A percentile compares a stretch with the other conserved stretches of the same genome.
These are phyloP conservation scores for Anniella stebbinsi DNA, from an alignment of 2,797 vertebrate species.

Conservation along the genomic window DNA sequence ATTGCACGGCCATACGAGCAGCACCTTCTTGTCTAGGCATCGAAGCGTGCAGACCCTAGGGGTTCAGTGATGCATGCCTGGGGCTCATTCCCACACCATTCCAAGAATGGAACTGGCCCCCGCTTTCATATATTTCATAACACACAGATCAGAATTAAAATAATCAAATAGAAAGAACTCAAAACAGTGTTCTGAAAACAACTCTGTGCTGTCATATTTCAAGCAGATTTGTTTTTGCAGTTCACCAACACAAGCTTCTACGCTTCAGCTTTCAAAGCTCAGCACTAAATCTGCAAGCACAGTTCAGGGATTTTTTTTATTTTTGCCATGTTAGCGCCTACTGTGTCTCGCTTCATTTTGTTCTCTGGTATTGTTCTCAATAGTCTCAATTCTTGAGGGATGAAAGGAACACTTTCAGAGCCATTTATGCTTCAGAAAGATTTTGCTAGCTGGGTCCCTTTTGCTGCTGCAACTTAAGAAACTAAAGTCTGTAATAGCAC, in stretches of 20 bases:
- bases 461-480: not conserved
- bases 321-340: constrained; percentile 15
- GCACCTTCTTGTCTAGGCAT: not conserved
- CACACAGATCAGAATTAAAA: not conserved
- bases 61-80: not conserved
- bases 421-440: constrained; percentile 14
- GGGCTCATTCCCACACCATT: not conserved
- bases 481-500: not conserved
- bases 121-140: not conserved
- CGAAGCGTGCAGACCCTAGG: not conserved
- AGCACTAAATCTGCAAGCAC: constrained; percentile 35
- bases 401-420: constrained; percentile 5
- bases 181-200: not conserved
- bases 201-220: constrained; percentile 1
- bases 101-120: not conserved
- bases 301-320: constrained; percentile 38
- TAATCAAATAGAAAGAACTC: not conserved
- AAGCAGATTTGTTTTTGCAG: not conserved
- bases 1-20: not conserved
- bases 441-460: constrained; percentile 19
- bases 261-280: constrained; percentile 32
- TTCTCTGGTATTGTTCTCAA: not conserved
- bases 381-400: constrained; percentile 8
- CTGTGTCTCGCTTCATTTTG: constrained; percentile 35
- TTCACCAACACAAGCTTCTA: not conserved